Percentiles rank a stretch among this genome's conserved stretches.
phyloP scores from a whole-genome alignment of 1,140 invertebrate genomes.

The Coelopa frigida region DNA sequence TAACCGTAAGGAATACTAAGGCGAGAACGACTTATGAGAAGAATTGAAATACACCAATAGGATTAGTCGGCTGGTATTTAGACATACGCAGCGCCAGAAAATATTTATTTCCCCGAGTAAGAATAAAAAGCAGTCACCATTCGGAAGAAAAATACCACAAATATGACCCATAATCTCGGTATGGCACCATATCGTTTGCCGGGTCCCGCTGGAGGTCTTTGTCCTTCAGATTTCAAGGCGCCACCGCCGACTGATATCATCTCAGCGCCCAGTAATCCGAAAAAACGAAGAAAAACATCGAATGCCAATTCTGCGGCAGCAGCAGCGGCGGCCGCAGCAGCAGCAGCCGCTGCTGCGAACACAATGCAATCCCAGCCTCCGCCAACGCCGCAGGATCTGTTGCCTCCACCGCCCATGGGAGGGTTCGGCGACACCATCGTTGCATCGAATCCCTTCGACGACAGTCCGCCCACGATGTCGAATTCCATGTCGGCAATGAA shows the following conservation, averaged over 20 bases:
- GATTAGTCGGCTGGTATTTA: too few species aligned
- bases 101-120: too few species aligned
- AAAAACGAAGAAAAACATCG: constrained; percentile 61
- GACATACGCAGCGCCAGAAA: too few species aligned
- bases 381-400: constrained; percentile 61
- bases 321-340: constrained; percentile 32
- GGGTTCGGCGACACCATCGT: constrained; percentile 90
- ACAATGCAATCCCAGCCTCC: constrained; percentile 52
- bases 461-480: constrained; percentile 61
- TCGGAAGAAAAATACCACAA: constrained; percentile 44
- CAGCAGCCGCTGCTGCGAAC: constrained; percentile 43
- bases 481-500: constrained; percentile 48
- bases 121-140: constrained; percentile 42
- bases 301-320: constrained; percentile 46
- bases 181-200: constrained; percentile 62
- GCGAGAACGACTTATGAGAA: too few species aligned
- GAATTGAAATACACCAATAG: too few species aligned
- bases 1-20: too few species aligned
- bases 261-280: constrained; percentile 57
- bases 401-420: constrained; percentile 72
- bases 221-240: constrained; percentile 56
- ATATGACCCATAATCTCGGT: constrained; percentile 61
- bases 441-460: constrained; percentile 93
- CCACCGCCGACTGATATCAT: constrained; percentile 53
- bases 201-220: constrained; percentile 53